These are phyloP conservation scores for Endotricha flammealis DNA, from an alignment of 2,888 invertebrate genomes.

Conservation along the genomic window DNA sequence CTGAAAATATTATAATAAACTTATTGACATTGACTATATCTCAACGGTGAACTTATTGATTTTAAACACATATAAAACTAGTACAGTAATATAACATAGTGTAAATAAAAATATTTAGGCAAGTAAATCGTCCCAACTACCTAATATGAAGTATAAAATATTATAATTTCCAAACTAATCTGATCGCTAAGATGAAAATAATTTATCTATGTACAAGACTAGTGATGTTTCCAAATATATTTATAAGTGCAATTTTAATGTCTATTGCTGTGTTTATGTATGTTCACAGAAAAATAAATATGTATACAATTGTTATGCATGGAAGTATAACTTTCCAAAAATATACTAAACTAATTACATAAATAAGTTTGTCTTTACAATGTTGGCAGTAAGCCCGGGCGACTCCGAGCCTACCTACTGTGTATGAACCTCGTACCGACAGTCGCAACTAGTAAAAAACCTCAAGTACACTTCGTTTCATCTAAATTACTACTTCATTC, in stretches of 20 bases:
- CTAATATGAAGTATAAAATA: slow-evolving; percentile 27
- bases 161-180: slow-evolving; percentile 30
- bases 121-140: slow-evolving; percentile 33
- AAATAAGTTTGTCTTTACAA: slow-evolving; percentile 16
- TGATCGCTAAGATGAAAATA: slow-evolving; percentile 30
- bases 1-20: too few relatives aligned
- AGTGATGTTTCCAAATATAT: slow-evolving; percentile 23
- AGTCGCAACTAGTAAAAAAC: slow-evolving; percentile 33
- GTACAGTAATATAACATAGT: slow-evolving; percentile 26
- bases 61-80: slow-evolving; percentile 21
- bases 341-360: slow-evolving; percentile 31
- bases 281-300: slow-evolving; percentile 34
- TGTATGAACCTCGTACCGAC: background rate
- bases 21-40: too few relatives aligned
- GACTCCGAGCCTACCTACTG: background rate
- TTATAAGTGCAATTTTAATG: slow-evolving; percentile 23
- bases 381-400: slow-evolving; percentile 3
- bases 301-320: slow-evolving; percentile 29
- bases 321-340: slow-evolving; percentile 39
- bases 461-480: slow-evolving; percentile 46
- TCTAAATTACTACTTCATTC: slow-evolving; percentile 39
- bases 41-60: slow-evolving; percentile 1
- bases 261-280: slow-evolving; percentile 17
- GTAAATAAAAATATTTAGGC: slow-evolving; percentile 44
- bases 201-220: slow-evolving; percentile 27